Conservation (phyloP, 2,113 vertebrate genomes). For the Azemiops feae region DNA sequence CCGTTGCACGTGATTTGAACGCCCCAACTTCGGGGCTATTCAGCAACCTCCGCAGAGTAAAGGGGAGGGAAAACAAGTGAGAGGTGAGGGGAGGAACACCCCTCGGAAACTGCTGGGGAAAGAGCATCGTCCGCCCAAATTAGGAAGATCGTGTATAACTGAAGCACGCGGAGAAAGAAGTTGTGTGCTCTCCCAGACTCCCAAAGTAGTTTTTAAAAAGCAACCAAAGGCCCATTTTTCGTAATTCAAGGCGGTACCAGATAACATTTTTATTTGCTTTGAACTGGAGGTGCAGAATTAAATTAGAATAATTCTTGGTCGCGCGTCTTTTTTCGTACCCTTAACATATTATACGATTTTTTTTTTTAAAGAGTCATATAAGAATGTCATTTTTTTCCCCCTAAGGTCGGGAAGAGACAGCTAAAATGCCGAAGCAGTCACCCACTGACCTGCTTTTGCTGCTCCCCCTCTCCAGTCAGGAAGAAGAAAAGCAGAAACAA, state of each 20-base stretch:
- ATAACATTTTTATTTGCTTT: neutral
- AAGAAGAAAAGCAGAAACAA: slow-evolving; percentile 31
- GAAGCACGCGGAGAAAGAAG: neutral
- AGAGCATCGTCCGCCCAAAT: neutral
- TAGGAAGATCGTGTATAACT: neutral
- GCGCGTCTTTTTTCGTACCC: neutral
- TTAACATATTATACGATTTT: neutral
- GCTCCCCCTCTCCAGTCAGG: neutral
- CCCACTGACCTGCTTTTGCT: neutral
- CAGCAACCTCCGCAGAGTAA: neutral
- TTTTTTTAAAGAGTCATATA: neutral
- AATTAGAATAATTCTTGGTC: neutral
- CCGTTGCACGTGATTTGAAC: neutral
- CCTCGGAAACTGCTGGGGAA: neutral
- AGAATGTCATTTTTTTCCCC: neutral
- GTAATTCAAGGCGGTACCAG: too few relatives aligned
- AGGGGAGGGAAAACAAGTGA: neutral
- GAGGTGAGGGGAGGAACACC: neutral
- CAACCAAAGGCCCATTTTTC: neutral
- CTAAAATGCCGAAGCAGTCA: slow-evolving; percentile 25
- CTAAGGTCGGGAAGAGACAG: neutral
- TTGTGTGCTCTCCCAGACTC: neutral
- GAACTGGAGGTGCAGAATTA: neutral
- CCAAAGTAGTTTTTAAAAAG: neutral
- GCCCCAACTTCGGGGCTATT: neutral